Evolutionary conservation across 1,140 invertebrate genomes (phyloP), one percentile per base, ranked within the genome.

Genomic region (Trachymyrmex cornetzi): DNA sequence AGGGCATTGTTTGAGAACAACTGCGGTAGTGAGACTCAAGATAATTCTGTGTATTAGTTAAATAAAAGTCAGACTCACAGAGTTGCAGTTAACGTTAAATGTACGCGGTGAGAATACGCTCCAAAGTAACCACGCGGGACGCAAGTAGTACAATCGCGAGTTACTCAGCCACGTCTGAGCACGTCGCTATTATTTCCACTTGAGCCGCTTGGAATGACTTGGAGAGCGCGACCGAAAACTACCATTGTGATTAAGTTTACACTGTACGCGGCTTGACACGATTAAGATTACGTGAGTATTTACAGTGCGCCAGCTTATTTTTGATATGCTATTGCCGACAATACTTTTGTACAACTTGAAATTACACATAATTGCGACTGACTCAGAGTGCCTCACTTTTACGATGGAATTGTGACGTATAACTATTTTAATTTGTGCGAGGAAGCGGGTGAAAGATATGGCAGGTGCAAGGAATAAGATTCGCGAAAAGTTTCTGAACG

Each of bases 231-330:
- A 61, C 80, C 57, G 87, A 75, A 72, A 89, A 90, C 86, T 67
- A 79, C 19, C 30, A 14, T 12, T 22, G 27, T 50, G 79, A 89
- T 85, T 87, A 74, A 87, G 82, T 85, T 89, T 79, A 84, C 88
- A 66, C n/a, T 27, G 55, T 16, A 53, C 57, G 67, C 77, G 72
- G 77, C 66, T 55, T 84, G 81, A 79, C 88, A 22, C 30, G 59
- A 86, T 90, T 89, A 87, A 85, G 74, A 87, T 89, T 87, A 89
- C 84, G 63, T 30, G 71, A 19, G 19, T 24, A 38, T 24, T 69
- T 59, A 74, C 66, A 27, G 2, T 19, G 22, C 22, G 16, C 12
- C 24, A 27, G 4, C 55, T 80, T 55, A 3, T 16, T 55, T 24
- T 34, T 38, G 66, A 22, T 34, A 44, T 30, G 38, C 4, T 9